These are phyloP conservation scores for Lepidocyrtinus sp. DNA, from an alignment of 2,888 invertebrate species.

Conservation along the genomic window DNA sequence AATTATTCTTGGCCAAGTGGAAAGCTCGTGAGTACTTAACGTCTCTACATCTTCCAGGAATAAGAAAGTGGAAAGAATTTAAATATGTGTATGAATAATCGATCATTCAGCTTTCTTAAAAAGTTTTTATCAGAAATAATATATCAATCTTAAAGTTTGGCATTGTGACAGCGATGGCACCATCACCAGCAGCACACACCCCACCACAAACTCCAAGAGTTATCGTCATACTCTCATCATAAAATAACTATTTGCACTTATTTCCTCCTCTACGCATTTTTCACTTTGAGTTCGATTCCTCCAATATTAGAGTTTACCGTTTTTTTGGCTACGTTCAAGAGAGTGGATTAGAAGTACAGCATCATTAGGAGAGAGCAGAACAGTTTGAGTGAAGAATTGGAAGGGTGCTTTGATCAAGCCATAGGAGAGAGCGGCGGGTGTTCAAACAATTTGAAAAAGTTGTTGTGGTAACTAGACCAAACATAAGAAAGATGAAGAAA, in stretches of 20 bases:
- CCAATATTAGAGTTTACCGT: too few relatives aligned
- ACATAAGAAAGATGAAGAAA: constrained; percentile 3
- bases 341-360: constrained; percentile 47
- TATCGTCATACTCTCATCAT: not conserved
- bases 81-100: constrained; percentile 42
- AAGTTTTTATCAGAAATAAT: constrained; percentile 12
- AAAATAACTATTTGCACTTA: constrained; percentile 10
- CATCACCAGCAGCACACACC: not conserved
- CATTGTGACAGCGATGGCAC: constrained; percentile 14
- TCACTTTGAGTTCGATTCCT: too few relatives aligned
- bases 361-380: constrained; percentile 19
- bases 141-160: constrained; percentile 36
- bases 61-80: constrained; percentile 7
- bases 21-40: constrained; percentile 8
- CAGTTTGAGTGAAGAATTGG: not conserved
- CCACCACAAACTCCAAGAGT: not conserved
- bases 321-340: too few relatives aligned
- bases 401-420: not conserved
- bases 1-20: not conserved
- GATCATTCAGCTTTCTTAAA: constrained; percentile 30
- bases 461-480: constrained; percentile 50
- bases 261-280: not conserved
- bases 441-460: constrained; percentile 41
- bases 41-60: not conserved
- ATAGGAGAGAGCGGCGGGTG: constrained; percentile 4